Evolutionary conservation across 1,140 invertebrate genomes (phyloP), one percentile per base, ranked within the genome.

Genomic region (Meloidogyne hapla): DNA sequence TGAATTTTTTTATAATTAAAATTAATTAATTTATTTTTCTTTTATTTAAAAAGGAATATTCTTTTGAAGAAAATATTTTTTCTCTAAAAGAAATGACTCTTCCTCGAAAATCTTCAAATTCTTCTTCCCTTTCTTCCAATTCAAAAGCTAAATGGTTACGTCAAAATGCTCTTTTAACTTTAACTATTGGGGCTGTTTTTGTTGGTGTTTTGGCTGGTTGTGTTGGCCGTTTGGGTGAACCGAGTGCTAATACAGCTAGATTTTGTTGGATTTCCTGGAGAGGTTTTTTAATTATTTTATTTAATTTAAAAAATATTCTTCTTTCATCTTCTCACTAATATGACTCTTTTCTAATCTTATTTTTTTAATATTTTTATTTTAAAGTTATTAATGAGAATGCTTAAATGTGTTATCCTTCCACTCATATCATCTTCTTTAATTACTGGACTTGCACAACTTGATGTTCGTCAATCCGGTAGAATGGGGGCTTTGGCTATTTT

Each of bases 361-460:
- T n/a, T n/a, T n/a, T n/a, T n/a, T n/a, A n/a, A n/a, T n/a, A n/a
- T n/a, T n/a, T n/a, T n/a, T n/a, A n/a, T n/a, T n/a, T n/a, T n/a
- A 26, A 23, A 78, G 77, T 61, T 90, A 0, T 84, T 90, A 65
- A 88, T 90, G 87, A 83, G 88, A 63, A 88, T 89, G 84, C 77
- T 90, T 15, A 89, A 90, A 80, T 88, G 89, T 82, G 80, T 90
- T 65, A 89, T 90, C 76, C 78, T 90, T 26, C 89, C 89, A 12
- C 81, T 90, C 42, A 89, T 90, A 70, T 85, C 87, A 1, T 88
- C 88, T 26, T 88, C 87, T 80, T 81, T 90, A 71, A 88, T 89
- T 18, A 83, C 82, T 42, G 82, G 83, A 78, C 74, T 85, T 26
- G 65, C 75, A 21, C 84, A 86, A 63, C 67, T 86, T 9, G 86